Evolutionary conservation across 2,888 invertebrate genomes (phyloP), one percentile per base, ranked within the genome.

Genomic region (Cheilosia scutellata): DNA sequence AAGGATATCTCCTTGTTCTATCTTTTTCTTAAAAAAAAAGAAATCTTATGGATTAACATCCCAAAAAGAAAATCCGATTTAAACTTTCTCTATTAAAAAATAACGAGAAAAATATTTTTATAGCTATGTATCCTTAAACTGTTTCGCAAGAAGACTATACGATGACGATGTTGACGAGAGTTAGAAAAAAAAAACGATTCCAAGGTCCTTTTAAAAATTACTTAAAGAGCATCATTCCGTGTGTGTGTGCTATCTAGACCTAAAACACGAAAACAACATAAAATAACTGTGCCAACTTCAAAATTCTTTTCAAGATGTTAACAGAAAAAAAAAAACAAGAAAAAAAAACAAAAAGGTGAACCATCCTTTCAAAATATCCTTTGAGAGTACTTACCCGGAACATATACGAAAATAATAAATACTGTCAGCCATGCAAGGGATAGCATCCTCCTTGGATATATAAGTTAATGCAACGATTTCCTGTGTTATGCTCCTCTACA

Each of bases 401-500:
- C 88, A 88, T 88, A 88, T 86, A 88, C 88, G 87, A 88, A 88
- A 88, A 88, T 87, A 88, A 88, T 88, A 88, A 88, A 88, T 88
- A 88, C 87, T 83, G 88, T 87, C 86, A 88, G 87, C 86, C 87
- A 88, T 87, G 87, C 86, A 87, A 88, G 82, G 88, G 88, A 87
- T 88, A 88, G 87, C 88, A 88, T 88, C 87, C 87, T 87, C 88
- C 87, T 88, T 84, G 75, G 80, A 86, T 87, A 84, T 75, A 79
- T 84, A 83, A 78, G 86, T 88, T 88, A 88, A 82, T 88, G 88
- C 88, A 88, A 79, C 82, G 88, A 79, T 87, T 87, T 88, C 88
- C 87, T 83, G 87, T 88, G 42, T 53, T 53, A 33, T 74, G 63
- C 72, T 57, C 60, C 40, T 65, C 62, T 65, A 74, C 68, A 57